Percentiles rank a stretch among this genome's conserved stretches.
Conservation (phyloP, 2,797 vertebrate species). For the Simalia tracyae region DNA sequence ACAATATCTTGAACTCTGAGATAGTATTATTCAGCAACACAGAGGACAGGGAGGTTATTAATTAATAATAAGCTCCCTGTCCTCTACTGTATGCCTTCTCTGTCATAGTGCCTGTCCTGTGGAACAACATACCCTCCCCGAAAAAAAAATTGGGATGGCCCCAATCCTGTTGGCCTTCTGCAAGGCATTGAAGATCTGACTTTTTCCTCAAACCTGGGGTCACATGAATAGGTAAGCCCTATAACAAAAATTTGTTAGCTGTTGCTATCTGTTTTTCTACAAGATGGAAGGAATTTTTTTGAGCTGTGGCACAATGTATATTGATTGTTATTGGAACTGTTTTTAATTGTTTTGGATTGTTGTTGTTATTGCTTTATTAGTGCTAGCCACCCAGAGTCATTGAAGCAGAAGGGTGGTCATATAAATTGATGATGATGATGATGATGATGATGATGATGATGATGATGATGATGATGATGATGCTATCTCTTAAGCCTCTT, state of each 20-base stretch:
- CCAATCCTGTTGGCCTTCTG: background rate
- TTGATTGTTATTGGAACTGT: background rate
- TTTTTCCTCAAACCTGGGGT: background rate
- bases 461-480: background rate
- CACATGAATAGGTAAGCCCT: background rate
- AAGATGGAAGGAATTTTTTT: background rate
- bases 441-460: slow-evolving; percentile 8
- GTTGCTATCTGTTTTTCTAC: background rate
- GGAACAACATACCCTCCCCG: background rate
- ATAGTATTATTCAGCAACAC: background rate
- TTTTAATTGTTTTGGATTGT: background rate
- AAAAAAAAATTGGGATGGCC: background rate
- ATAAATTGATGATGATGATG: background rate
- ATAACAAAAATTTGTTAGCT: no score
- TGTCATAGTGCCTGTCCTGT: background rate
- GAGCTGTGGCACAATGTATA: background rate
- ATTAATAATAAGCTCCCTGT: background rate
- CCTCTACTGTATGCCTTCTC: background rate
- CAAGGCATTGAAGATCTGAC: background rate
- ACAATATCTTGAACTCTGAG: background rate
- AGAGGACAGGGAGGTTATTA: rapidly evolving
- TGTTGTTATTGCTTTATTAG: background rate
- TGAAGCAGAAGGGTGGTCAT: background rate
- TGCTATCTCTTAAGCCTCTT: slow-evolving; percentile 2
- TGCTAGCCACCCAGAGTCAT: background rate